Evolutionary conservation across 2,888 invertebrate genomes (phyloP).

Genomic region (Unio delphinus): DNA sequence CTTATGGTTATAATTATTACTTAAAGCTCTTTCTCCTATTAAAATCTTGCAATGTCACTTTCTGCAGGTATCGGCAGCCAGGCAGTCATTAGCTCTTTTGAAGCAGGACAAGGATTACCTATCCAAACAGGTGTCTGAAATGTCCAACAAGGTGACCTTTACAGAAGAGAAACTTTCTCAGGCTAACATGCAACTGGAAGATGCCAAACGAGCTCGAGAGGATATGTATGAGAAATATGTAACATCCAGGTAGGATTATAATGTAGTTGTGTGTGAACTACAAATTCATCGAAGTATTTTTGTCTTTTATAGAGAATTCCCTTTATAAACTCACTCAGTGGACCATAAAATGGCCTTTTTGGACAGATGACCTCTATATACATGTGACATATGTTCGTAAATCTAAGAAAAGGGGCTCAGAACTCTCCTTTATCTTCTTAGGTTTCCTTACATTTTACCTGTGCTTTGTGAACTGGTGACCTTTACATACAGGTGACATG

Average conservation of each 20-base stretch:
- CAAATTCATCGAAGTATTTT: not conserved
- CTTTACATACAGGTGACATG: too few relatives aligned
- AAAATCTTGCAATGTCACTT: not conserved
- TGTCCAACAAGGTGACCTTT: slow-evolving; percentile 56
- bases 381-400: too few relatives aligned
- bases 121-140: slow-evolving; percentile 63
- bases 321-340: not conserved
- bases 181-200: slow-evolving; percentile 62
- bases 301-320: not conserved
- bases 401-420: too few relatives aligned
- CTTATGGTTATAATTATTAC: too few relatives aligned
- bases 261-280: not conserved
- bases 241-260: slow-evolving; percentile 59
- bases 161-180: slow-evolving; percentile 64
- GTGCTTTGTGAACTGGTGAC: too few relatives aligned
- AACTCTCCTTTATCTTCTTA: too few relatives aligned
- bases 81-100: slow-evolving; percentile 63
- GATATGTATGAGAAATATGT: slow-evolving; percentile 72
- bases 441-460: too few relatives aligned
- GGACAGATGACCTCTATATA: too few relatives aligned
- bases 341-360: too few relatives aligned
- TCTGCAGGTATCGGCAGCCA: slow-evolving; percentile 54
- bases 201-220: slow-evolving; percentile 67
- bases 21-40: too few relatives aligned
- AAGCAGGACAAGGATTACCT: slow-evolving; percentile 71